Conservation (phyloP, 2,888 invertebrate genomes). For the Candidula unifasciata region DNA sequence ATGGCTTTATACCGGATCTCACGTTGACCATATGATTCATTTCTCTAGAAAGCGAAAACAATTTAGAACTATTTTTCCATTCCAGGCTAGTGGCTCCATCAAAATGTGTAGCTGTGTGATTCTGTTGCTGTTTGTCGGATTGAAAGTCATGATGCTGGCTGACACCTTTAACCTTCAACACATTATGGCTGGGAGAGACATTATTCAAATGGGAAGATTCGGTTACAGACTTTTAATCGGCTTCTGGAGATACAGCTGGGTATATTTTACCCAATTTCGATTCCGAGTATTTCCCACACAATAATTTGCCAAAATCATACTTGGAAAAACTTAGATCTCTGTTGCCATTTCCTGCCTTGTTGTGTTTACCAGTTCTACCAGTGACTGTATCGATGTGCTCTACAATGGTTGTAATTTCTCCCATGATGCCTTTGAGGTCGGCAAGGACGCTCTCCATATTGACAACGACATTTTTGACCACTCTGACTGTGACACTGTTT, state of each 20-base stretch:
- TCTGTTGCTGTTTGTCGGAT: not conserved
- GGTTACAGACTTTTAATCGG: not conserved
- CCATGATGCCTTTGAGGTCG: slow-evolving; percentile 49
- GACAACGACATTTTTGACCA: slow-evolving; percentile 33
- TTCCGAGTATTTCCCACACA: not conserved
- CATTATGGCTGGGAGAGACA: not conserved
- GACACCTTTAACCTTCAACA: not conserved
- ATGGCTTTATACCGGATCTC: not conserved
- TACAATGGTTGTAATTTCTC: slow-evolving; percentile 46
- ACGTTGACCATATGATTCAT: not conserved
- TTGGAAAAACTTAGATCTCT: not conserved
- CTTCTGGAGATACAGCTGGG: not conserved
- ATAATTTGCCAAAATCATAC: not conserved
- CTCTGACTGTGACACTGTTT: slow-evolving; percentile 1
- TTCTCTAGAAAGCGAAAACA: not conserved
- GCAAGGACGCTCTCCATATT: slow-evolving; percentile 46
- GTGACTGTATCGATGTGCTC: slow-evolving; percentile 45
- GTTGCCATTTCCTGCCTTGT: not conserved
- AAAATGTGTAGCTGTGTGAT: not conserved
- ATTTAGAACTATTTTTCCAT: not conserved
- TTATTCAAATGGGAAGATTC: not conserved
- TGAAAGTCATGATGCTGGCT: not conserved
- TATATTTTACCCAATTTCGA: not conserved
- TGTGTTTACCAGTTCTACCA: slow-evolving; percentile 22
- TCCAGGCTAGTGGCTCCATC: not conserved